Base-by-base conservation (phyloP, 2,113 vertebrate species). In the Irena cyanogastra region DNA sequence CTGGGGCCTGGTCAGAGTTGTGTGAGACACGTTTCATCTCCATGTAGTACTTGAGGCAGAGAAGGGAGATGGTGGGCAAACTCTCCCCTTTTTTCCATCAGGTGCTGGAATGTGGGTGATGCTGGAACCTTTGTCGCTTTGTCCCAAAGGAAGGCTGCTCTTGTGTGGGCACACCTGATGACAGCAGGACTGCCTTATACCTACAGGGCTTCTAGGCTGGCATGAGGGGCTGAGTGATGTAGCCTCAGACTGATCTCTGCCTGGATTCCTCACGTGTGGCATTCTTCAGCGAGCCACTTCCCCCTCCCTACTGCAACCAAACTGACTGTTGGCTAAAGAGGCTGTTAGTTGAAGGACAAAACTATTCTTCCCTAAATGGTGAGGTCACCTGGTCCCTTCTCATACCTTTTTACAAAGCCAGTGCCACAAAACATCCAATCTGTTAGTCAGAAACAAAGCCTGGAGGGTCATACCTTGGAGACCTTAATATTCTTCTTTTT, bases 61-160 rank as follows among this genome's bases (percentile, higher is more conserved):
- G 61, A 39, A 64, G 35, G 33, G 16, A 78, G 7, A 9, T 41
- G 26, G 26, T 75, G 22, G 13, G 37, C 42, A 42, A 83, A 23
- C 1, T 6, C 9, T 88, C 10, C 31, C 19, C 14, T 60, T 70
- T 71, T 31, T 42, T 50, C 59, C 14, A 16, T 45, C 63, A 27
- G 1, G 1, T 63, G 27, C 6, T 64, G 53, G 42, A 31, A 33
- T 27, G 22, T 0, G 1, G 9, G 16, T 87, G 49, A 21, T 0
- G 0, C 10, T 39, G 35, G 39, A 66, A 24, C 31, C 6, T 61
- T 70, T 53, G 24, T 2, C 52, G 5, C n/a, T 83, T 66, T 61
- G 13, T 66, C 17, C 68, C 3, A 4, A 26, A 83, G 56, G 39
- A 56, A 26, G 18, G 9, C 15, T 52, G 50, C n/a, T 47, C 10